Base-by-base conservation (phyloP, 2,888 invertebrate genomes). In the Agrochola lychnidis region DNA sequence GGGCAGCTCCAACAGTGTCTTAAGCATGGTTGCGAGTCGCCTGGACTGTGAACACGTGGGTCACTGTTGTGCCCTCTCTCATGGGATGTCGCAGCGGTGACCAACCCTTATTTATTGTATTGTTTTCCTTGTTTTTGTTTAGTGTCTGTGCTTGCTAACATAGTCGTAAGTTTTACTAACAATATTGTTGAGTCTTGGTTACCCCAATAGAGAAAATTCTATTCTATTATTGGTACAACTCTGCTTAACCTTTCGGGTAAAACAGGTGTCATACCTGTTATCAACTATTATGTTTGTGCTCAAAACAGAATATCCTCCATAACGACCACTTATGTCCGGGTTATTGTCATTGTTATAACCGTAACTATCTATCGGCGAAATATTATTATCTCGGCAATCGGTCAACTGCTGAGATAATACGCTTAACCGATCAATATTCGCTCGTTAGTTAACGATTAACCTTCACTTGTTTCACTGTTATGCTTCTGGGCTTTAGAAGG, bases 351-450 rank as follows among this genome's bases (percentile, higher is more conserved):
- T 62, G 51, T 45, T 63, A 68, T 10, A 25, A 78, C 48, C 75
- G 53, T 59, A 59, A 79, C 68, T 61, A 74, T 68, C 45, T 78
- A 56, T 56, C 48, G 59, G 30, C 12, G 5, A 25, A 30, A 59
- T 22, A 30, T 79, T 67, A 80, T 79, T 76, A 19, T 12, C 42
- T n/a, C 19, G 10, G 48, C 62, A 70, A 79, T 79, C 70, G 70
- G 80, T 76, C 80, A 76, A 30, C 79, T 36, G 42, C 67, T 76
- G 80, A 59, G 67, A 76, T 76, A 76, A 51, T 63, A 25, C n/a
- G 30, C 6, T 2, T 40, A 12, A 22, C 70, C 66, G 57, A 79
- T 76, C 79, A 79, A 80, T 80, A 80, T 57, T n/a, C 5, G 2
- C 42, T 70, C 12, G 66, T 67, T 76, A 45, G 56, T 70, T 36